Percentiles rank a stretch among this genome's conserved stretches.
These are phyloP conservation scores for Hyppa rectilinea DNA, from an alignment of 2,888 invertebrate genomes.

Conservation along the genomic window DNA sequence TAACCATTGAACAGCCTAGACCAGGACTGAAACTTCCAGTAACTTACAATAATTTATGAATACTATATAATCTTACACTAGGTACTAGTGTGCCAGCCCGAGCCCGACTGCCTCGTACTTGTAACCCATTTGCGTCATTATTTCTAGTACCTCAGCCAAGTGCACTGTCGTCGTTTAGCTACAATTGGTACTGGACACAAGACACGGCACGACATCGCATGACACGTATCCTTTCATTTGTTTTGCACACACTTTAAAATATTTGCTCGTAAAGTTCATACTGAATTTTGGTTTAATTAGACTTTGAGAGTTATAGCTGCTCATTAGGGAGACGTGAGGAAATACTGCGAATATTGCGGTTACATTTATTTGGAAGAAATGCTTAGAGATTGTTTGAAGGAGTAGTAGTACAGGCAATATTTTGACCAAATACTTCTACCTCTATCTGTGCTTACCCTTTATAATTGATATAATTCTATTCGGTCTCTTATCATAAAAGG, in stretches of 20 bases:
- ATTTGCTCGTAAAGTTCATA: slow-evolving; percentile 29
- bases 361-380: slow-evolving; percentile 4
- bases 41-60: slow-evolving; percentile 6
- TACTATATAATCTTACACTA: no score
- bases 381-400: neutral
- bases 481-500: slow-evolving; percentile 31
- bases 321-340: slow-evolving; percentile 19
- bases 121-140: slow-evolving; percentile 28
- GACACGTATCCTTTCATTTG: neutral
- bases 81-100: neutral
- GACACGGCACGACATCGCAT: slow-evolving; percentile 5
- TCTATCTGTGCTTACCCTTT: neutral
- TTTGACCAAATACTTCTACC: neutral
- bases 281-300: slow-evolving; percentile 28
- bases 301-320: slow-evolving; percentile 24
- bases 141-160: slow-evolving; percentile 15
- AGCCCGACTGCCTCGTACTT: neutral
- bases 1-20: no score
- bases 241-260: neutral
- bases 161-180: slow-evolving; percentile 10
- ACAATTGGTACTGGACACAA: slow-evolving; percentile 1
- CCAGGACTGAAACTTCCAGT: neutral
- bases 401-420: neutral
- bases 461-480: slow-evolving; percentile 12
- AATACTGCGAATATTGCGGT: slow-evolving; percentile 2